Evolutionary conservation across 2,113 vertebrate species (phyloP), one percentile per base, ranked within the genome.

Genomic region (Helogale parvula): DNA sequence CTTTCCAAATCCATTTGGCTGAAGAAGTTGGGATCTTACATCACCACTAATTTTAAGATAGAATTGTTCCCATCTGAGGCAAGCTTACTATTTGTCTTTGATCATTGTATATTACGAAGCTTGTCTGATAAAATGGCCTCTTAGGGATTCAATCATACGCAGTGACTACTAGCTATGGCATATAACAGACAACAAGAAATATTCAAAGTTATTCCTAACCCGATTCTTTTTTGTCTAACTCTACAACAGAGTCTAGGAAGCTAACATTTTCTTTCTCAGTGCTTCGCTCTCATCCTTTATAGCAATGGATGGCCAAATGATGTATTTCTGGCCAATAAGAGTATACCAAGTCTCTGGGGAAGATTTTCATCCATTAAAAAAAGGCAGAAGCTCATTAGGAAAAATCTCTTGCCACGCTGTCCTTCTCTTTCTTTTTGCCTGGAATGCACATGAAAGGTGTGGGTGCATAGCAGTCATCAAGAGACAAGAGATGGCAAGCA

Each of bases 251-350:
- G 41, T 35, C 33, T 80, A 25, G 65, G 50, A 91, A 72, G 47
- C 33, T 35, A 80, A 82, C 35, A 6, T 4, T 33, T 66, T 25
- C 45, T 41, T 89, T 82, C 16, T 90, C 8, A 29, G 8, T 29
- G 47, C 13, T 27, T 52, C 13, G 19, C 10, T 50, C 11, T 12
- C 11, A 71, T 0, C 0, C 4, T 9, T 11, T 29, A 29, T 5
- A 80, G 38, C 31, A 47, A 12, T 0, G 3, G 7, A 11, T 33
- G n/a, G 8, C 25, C 31, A 52, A 2, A 6, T 8, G 7, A 14
- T 52, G 1, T 2, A 69, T 35, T 68, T 84, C 54, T 87, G 50
- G 27, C 4, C 60, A 83, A 0, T 19, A 47, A 83, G 21, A 21
- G 3, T 17, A 63, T 3, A 82, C 15, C 41, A 52, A 41, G 0